Percentiles rank a stretch among this genome's conserved stretches.
phyloP scores from a whole-genome alignment of 2,888 invertebrate species.

The Corbicula japonica region DNA sequence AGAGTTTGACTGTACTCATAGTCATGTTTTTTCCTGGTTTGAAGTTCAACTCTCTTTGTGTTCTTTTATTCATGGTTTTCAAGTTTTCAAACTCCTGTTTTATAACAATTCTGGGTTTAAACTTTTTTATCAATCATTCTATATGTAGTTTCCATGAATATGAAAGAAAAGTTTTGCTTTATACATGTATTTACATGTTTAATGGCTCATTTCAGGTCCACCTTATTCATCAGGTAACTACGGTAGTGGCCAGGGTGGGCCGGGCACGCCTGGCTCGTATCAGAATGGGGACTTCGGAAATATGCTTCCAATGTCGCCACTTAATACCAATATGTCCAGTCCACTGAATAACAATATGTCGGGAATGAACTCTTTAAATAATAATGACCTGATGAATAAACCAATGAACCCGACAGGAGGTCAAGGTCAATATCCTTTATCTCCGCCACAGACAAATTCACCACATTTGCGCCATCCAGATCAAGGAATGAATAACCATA shows the following conservation, averaged over 20 bases:
- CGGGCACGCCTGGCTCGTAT: constrained; percentile 63
- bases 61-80: no score
- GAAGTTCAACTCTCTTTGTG: no score
- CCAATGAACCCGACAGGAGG: constrained; percentile 57
- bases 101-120: no score
- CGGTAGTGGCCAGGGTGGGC: constrained; percentile 60
- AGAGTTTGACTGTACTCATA: no score
- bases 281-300: constrained; percentile 67
- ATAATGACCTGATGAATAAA: constrained; percentile 69
- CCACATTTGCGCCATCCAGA: constrained; percentile 72
- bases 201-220: constrained; percentile 72
- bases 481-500: constrained; percentile 69
- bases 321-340: constrained; percentile 42
- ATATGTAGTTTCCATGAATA: no score
- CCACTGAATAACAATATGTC: constrained; percentile 40
- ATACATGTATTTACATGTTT: no score
- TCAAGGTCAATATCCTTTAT: constrained; percentile 65
- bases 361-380: constrained; percentile 60
- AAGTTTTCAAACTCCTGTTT: no score
- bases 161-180: no score
- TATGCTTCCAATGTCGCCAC: constrained; percentile 70
- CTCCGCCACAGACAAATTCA: constrained; percentile 65
- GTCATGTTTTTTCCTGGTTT: no score
- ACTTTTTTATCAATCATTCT: no score
- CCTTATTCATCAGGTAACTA: constrained; percentile 71